Evolutionary conservation across 2,113 vertebrate genomes (phyloP), one percentile per base, ranked within the genome.

Genomic region (Rhinoderma darwinii): DNA sequence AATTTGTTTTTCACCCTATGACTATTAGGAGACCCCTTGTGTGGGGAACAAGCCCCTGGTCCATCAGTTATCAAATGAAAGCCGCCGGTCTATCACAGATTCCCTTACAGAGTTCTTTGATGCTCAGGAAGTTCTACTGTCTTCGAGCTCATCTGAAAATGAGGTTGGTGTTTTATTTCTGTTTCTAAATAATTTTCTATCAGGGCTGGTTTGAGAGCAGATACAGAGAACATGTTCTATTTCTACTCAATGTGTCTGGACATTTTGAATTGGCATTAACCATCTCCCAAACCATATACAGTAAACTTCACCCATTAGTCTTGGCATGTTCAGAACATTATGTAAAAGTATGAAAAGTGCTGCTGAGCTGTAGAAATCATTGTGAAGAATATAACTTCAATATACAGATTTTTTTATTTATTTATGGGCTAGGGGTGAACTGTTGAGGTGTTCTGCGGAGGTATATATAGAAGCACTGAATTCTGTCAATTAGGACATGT

Each of bases 71-170:
- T 99, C 98, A 91, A 97, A 96, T 54, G 98, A 99, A 91, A 99
- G 98, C 89, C 93, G 96, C 66, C 92, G 96, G 2, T 99, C 98
- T 50, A 93, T 99, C 41, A 93, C 97, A 5, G 98, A 99, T 91
- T 99, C 98, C 30, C 91, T 99, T 77, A 96, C 96, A 0, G 98
- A 99, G 92, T 99, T 99, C 91, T 99, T 97, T 89, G 98, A 99
- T 84, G 98, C 98, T 15, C 98, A 98, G 88, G 98, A 99, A 91
- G 97, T 99, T 73, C 92, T 99, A 0, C 86, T 99, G 84, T 99
- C 98, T 74, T 96, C 97, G 4, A 99, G 98, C 88, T 99, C 98
- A 89, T 99, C 98, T 88, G 98, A 99, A 93, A 99, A 99, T 56
- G 98, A 99, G 96, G 98, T 99, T 63, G 90, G 93, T 89, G 18